Conservation (phyloP, 2,113 vertebrate species). For the Nothobranchius kuhntae region DNA sequence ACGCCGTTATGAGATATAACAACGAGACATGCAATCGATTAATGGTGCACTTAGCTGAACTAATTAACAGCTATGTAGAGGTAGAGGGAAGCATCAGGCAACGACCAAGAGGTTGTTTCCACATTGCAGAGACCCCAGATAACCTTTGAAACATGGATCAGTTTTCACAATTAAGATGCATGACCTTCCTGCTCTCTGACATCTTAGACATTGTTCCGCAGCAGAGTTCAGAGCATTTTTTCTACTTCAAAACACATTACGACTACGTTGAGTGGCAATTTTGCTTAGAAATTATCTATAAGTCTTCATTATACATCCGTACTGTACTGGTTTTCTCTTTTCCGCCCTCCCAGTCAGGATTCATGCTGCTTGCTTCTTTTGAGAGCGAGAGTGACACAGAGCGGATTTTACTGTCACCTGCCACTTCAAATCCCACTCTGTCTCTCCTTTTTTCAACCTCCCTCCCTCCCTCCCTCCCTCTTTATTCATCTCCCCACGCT, state of each 20-base stretch:
- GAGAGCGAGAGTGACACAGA: slow-evolving; percentile 27
- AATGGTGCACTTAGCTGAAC: slow-evolving; percentile 79
- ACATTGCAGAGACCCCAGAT: slow-evolving; percentile 51
- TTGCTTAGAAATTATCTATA: not conserved
- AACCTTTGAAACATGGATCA: slow-evolving; percentile 58
- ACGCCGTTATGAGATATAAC: slow-evolving; percentile 75
- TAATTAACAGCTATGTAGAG: slow-evolving; percentile 78
- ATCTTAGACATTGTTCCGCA: no score
- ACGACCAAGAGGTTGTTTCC: slow-evolving; percentile 55
- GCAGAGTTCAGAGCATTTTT: no score
- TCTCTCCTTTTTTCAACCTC: slow-evolving; percentile 3
- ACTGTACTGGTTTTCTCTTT: slow-evolving; percentile 3
- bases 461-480: slow-evolving; percentile 1
- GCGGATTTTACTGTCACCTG: slow-evolving; percentile 49
- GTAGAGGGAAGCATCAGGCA: slow-evolving; percentile 60
- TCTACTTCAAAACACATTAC: not conserved
- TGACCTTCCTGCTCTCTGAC: slow-evolving; percentile 16
- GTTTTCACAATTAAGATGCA: slow-evolving; percentile 44
- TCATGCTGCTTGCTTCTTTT: not conserved
- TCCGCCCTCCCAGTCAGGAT: not conserved
- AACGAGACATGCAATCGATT: slow-evolving; percentile 78
- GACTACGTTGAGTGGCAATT: not conserved
- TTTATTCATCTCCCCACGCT: slow-evolving; percentile 9
- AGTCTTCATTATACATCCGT: not conserved
- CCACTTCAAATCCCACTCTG: slow-evolving; percentile 22